A percentile compares a stretch with the other conserved stretches of the same genome.
These are phyloP conservation scores for Sitobion miscanthi DNA, from an alignment of 1,140 invertebrate species.

Conservation along the genomic window DNA sequence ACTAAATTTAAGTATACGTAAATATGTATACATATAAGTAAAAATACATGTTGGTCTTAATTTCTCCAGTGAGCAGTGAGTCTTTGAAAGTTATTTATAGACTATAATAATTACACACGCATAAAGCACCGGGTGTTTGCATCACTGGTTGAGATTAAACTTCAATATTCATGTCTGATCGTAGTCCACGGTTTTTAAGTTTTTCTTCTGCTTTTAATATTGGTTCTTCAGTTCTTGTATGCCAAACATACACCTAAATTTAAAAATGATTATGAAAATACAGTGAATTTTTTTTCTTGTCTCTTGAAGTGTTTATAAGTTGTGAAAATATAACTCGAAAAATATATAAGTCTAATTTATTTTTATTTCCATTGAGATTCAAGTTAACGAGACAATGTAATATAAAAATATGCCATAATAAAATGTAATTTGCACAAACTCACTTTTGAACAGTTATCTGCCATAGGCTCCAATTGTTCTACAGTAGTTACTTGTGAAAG, in stretches of 20 bases:
- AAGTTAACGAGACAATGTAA: too few relatives aligned
- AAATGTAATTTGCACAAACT: neutral
- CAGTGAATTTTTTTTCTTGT: too few relatives aligned
- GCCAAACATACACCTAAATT: conserved; percentile 89
- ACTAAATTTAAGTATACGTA: neutral
- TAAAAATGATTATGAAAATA: conserved; percentile 41
- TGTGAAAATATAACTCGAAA: too few relatives aligned
- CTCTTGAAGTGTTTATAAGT: too few relatives aligned
- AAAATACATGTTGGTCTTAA: too few relatives aligned
- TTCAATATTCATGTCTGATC: conserved; percentile 76
- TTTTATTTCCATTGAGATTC: too few relatives aligned
- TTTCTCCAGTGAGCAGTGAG: neutral
- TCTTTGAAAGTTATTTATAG: neutral
- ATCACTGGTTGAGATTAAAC: conserved; percentile 66
- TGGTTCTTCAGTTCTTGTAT: conserved; percentile 90
- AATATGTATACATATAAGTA: neutral
- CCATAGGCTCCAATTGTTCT: conserved; percentile 85
- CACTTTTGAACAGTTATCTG: conserved; percentile 87
- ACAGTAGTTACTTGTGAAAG: conserved; percentile 79
- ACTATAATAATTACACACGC: neutral
- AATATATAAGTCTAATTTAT: too few relatives aligned
- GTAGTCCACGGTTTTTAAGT: conserved; percentile 67
- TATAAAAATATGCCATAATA: neutral
- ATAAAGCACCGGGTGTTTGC: neutral
- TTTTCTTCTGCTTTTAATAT: conserved; percentile 71